Percentiles rank a stretch among this genome's conserved stretches.
These are phyloP conservation scores for Argyrosomus japonicus DNA, from an alignment of 2,113 vertebrate genomes.

Conservation along the genomic window DNA sequence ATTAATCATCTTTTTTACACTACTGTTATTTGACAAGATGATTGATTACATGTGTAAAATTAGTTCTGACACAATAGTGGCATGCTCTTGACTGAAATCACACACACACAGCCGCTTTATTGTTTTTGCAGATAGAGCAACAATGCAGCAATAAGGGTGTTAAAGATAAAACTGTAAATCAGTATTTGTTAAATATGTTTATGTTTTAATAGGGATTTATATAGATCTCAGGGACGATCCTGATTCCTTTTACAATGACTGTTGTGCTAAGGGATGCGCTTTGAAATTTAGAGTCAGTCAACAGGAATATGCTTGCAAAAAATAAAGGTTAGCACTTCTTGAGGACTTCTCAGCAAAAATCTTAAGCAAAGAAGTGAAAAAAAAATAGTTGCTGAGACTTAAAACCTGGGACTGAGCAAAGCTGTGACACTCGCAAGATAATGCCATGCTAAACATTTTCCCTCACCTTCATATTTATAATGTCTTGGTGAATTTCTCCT, in stretches of 20 bases:
- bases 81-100: slow-evolving; percentile 2
- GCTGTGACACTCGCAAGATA: slow-evolving; percentile 38
- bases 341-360: slow-evolving; percentile 21
- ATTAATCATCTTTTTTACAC: slow-evolving; percentile 45
- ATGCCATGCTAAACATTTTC: slow-evolving; percentile 42
- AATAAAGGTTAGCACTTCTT: slow-evolving; percentile 26
- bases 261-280: slow-evolving; percentile 22
- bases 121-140: slow-evolving; percentile 15
- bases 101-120: not conserved
- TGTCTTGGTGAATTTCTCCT: slow-evolving; percentile 2
- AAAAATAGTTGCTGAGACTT: slow-evolving; percentile 27
- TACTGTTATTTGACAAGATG: slow-evolving; percentile 25
- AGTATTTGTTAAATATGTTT: not conserved
- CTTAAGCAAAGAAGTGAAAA: slow-evolving; percentile 26
- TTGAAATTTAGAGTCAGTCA: slow-evolving; percentile 35
- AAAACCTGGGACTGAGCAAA: slow-evolving; percentile 17
- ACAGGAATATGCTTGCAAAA: slow-evolving; percentile 33
- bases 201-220: not conserved
- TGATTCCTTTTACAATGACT: slow-evolving; percentile 9
- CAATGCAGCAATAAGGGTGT: slow-evolving; percentile 22
- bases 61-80: slow-evolving; percentile 25
- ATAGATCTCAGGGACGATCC: slow-evolving; percentile 12
- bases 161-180: slow-evolving; percentile 18
- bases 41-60: slow-evolving; percentile 39
- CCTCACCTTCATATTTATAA: slow-evolving; percentile 4